Percentiles rank a stretch among this genome's conserved stretches.
These are phyloP conservation scores for Eulimnadia texana DNA, from an alignment of 1,140 invertebrate genomes.

Conservation along the genomic window DNA sequence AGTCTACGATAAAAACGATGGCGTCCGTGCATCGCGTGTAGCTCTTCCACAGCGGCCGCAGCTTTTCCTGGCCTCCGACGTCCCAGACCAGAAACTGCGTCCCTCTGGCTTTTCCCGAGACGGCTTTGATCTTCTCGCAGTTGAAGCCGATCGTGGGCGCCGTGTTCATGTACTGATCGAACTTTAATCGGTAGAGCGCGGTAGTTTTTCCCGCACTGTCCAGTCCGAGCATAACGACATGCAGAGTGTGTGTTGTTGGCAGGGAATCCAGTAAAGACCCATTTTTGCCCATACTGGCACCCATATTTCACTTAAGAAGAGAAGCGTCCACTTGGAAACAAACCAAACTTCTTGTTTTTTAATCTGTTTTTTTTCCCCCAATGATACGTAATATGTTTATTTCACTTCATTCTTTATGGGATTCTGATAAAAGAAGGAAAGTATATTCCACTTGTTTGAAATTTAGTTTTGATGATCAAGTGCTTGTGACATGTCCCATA, in stretches of 20 bases:
- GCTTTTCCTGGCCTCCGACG: conserved; percentile 58
- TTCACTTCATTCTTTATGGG: too few relatives aligned
- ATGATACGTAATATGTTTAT: too few relatives aligned
- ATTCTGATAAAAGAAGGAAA: too few relatives aligned
- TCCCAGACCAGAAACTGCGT: conserved; percentile 84
- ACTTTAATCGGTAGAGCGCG: conserved; percentile 90
- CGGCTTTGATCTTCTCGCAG: conserved; percentile 79
- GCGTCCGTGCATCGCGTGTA: conserved; percentile 84
- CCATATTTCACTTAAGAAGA: conserved; percentile 22
- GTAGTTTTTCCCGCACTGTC: conserved; percentile 96
- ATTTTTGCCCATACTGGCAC: conserved; percentile 27
- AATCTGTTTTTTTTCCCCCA: too few relatives aligned
- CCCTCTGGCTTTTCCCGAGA: conserved; percentile 40
- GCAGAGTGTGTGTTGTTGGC: conserved; percentile 52
- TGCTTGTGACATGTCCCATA: too few relatives aligned
- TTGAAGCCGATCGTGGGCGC: conserved; percentile 97
- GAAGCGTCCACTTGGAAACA: too few relatives aligned
- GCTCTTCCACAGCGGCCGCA: conserved; percentile 69
- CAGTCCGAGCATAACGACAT: conserved; percentile 92
- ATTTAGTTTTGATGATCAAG: too few relatives aligned
- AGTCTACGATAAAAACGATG: conserved; percentile 84
- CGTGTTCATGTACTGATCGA: conserved; percentile 92
- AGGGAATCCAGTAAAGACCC: conserved; percentile 48
- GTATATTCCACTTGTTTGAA: too few relatives aligned
- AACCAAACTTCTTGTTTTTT: too few relatives aligned